Conservation (phyloP, 2,888 invertebrate genomes). For the Chrysolina oricalcia region DNA sequence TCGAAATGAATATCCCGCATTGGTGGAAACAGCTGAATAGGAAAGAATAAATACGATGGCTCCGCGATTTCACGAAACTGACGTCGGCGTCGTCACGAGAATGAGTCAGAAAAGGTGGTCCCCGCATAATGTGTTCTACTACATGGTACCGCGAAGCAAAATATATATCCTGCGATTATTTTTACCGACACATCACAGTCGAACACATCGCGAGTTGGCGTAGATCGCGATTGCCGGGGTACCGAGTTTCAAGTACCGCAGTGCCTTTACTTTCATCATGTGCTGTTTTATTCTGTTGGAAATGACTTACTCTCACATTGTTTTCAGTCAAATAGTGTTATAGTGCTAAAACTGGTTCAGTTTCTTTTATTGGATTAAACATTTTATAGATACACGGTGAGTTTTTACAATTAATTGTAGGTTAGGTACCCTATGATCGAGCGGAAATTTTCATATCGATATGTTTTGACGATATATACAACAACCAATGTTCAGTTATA, state of each 20-base stretch:
- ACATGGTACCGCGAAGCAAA: slow-evolving; percentile 35
- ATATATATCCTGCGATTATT: slow-evolving; percentile 36
- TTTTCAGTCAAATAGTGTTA: slow-evolving; percentile 40
- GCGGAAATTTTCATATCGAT: neutral
- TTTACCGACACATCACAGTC: slow-evolving; percentile 16
- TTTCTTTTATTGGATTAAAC: slow-evolving; percentile 7
- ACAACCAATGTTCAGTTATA: too few relatives aligned
- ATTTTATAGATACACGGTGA: slow-evolving; percentile 6
- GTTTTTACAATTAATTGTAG: slow-evolving; percentile 15
- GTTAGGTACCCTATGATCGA: slow-evolving; percentile 1
- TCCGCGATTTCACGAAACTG: neutral
- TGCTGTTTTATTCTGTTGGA: slow-evolving; percentile 48
- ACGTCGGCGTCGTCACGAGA: slow-evolving; percentile 12
- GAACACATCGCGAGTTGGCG: slow-evolving; percentile 7
- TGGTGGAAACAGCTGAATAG: neutral
- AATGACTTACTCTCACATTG: slow-evolving; percentile 48
- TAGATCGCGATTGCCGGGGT: slow-evolving; percentile 24
- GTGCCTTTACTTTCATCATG: slow-evolving; percentile 41
- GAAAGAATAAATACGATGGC: neutral
- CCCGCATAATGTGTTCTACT: slow-evolving; percentile 16
- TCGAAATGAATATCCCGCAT: neutral
- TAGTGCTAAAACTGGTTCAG: slow-evolving; percentile 28
- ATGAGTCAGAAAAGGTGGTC: slow-evolving; percentile 35
- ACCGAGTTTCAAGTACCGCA: slow-evolving; percentile 40
- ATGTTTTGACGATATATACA: too few relatives aligned